Conservation (phyloP, 2,113 vertebrate species). For the Baryphthengus martii region DNA sequence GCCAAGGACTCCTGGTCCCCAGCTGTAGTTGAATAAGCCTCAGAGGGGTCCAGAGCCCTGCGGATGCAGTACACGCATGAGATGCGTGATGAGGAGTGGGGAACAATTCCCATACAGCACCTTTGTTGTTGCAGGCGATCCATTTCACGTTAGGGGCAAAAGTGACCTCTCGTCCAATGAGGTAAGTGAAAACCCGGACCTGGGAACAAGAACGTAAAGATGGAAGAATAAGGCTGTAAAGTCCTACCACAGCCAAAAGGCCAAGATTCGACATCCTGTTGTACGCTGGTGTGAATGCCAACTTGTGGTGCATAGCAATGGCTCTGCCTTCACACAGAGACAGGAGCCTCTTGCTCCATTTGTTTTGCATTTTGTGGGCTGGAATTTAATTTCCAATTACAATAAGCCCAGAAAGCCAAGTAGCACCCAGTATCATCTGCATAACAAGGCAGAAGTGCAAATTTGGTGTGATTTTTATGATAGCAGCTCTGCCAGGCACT, state of each 20-base stretch:
- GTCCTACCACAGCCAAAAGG: neutral
- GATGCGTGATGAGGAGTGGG: accelerated
- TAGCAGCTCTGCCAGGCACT: neutral
- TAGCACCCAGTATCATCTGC: neutral
- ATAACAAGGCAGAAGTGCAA: conserved; percentile 22
- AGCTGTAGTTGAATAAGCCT: neutral
- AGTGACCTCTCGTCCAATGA: conserved; percentile 92
- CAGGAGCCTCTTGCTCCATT: neutral
- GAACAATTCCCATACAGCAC: conserved; percentile 42
- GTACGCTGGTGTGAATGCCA: neutral
- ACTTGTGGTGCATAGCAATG: neutral
- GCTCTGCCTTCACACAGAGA: neutral
- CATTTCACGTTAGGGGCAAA: conserved; percentile 90
- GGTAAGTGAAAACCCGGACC: conserved; percentile 95
- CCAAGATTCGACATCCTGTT: neutral
- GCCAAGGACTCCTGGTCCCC: neutral
- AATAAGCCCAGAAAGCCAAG: conserved; percentile 1
- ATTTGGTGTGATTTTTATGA: conserved; percentile 18
- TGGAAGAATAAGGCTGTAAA: neutral
- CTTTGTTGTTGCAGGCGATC: conserved; percentile 98
- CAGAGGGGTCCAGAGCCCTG: neutral
- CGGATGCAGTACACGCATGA: neutral
- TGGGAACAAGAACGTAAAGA: conserved; percentile 1
- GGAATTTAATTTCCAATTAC: conserved; percentile 9
- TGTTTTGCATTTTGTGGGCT: neutral